Evolutionary conservation across 2,797 vertebrate species (phyloP), one percentile per base, ranked within the genome.

Genomic region (Anisognathus igniventris): DNA sequence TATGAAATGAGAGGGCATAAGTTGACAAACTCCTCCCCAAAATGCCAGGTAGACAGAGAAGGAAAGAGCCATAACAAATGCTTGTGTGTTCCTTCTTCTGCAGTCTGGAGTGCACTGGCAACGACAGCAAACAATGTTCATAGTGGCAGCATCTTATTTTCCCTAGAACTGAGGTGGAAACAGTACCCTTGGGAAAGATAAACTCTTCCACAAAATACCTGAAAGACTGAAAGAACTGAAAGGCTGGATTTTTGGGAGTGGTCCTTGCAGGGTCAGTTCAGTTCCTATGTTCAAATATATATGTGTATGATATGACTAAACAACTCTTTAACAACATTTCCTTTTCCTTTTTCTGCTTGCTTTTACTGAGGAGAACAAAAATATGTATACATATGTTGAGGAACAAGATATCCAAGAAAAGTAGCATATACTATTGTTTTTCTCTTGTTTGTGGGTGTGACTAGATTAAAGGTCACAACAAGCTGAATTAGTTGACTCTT

Each of bases 401-500:
- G 57, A 95, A 61, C 78, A 92, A 88, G 48, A 58, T 93, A 88
- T 77, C 81, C 91, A 89, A 87, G 78, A 87, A 87, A 74, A 90
- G 51, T 73, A 81, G 51, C 70, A 90, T 89, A 72, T 66, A 35
- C 50, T 92, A 86, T 88, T 95, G 90, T 91, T 94, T 91, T 89
- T 96, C 58, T 86, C 35, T 87, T 31, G 5, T 91, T 94, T 88
- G 60, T 75, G 76, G 33, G 62, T 90, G 48, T 88, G 62, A 95
- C 58, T 88, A 60, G 16, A 88, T 92, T 88, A 91, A 88, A 96
- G 89, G 93, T 86, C 92, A 84, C 74, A 93, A 86, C 42, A 66
- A 60, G 37, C 57, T 91, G 86, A 87, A 86, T 50, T 80, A 58
- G 48, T 80, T 93, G 77, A 85, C 58, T 73, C n/a, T 84, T 85